A percentile compares a stretch with the other conserved stretches of the same genome.
phyloP scores from a whole-genome alignment of 1,140 invertebrate species.

The Temnothorax nylanderi region DNA sequence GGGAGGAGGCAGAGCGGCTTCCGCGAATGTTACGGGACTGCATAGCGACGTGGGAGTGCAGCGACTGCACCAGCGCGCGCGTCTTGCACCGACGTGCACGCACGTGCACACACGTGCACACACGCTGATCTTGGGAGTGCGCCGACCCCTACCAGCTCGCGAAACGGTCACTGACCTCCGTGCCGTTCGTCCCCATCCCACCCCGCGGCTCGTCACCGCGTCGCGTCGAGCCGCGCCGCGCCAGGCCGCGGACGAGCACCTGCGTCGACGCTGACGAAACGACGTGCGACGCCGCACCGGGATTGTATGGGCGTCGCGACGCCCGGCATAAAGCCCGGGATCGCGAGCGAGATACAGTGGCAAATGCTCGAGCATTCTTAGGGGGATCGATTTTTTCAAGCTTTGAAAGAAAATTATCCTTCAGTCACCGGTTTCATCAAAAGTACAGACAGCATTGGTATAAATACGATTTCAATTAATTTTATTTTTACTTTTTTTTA shows the following conservation, averaged over 20 bases:
- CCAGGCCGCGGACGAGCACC: slow-evolving; percentile 42
- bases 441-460: neutral
- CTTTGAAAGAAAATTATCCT: neutral
- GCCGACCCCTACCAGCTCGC: slow-evolving; percentile 81
- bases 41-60: slow-evolving; percentile 85
- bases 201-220: slow-evolving; percentile 20
- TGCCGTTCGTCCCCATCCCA: slow-evolving; percentile 72
- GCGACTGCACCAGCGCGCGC: slow-evolving; percentile 74
- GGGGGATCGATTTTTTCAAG: neutral
- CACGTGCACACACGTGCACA: slow-evolving; percentile 71
- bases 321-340: neutral
- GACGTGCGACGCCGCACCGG: slow-evolving; percentile 21
- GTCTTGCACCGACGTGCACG: slow-evolving; percentile 71
- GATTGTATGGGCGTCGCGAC: slow-evolving; percentile 37
- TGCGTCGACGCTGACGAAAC: slow-evolving; percentile 61
- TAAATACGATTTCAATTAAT: neutral
- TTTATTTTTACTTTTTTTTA: neutral
- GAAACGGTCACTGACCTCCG: slow-evolving; percentile 81
- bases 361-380: neutral
- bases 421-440: neutral
- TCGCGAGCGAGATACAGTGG: neutral
- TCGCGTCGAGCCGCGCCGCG: slow-evolving; percentile 13
- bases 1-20: slow-evolving; percentile 72
- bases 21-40: slow-evolving; percentile 86
- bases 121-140: slow-evolving; percentile 80